These are phyloP conservation scores for Sinocyclocheilus anshuiensis DNA, from an alignment of 2,113 vertebrate genomes.

Conservation along the genomic window DNA sequence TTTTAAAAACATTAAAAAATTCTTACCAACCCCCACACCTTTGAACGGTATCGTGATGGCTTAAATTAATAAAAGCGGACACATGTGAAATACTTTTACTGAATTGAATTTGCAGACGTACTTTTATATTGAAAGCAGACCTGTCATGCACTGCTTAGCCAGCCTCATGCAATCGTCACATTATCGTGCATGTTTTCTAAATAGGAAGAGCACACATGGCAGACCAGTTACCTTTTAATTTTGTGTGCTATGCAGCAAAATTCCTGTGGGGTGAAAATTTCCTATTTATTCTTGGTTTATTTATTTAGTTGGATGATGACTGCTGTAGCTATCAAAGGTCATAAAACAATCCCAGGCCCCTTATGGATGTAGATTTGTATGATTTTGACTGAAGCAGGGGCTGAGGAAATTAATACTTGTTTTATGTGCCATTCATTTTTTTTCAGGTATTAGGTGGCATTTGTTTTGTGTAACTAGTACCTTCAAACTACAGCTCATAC, in stretches of 20 bases:
- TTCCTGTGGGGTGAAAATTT: neutral
- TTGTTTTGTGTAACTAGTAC: too few relatives aligned
- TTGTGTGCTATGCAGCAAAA: neutral
- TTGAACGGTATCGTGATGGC: neutral
- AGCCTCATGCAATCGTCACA: neutral
- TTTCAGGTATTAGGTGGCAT: too few relatives aligned
- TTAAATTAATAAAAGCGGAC: neutral
- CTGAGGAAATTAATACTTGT: neutral
- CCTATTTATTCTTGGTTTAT: neutral
- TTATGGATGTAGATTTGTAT: neutral
- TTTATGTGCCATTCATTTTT: neutral
- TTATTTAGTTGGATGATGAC: neutral
- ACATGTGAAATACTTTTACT: neutral
- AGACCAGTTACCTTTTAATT: slow-evolving; percentile 22
- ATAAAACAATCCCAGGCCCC: neutral
- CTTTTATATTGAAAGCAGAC: neutral
- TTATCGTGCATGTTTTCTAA: neutral
- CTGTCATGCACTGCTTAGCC: neutral
- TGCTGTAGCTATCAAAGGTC: neutral
- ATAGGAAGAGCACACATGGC: neutral
- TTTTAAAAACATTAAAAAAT: neutral
- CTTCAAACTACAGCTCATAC: too few relatives aligned
- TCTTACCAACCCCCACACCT: neutral
- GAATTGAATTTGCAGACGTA: neutral
- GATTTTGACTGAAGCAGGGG: neutral